A percentile compares a stretch with the other conserved stretches of the same genome.
These are phyloP conservation scores for Helicoverpa assulta DNA, from an alignment of 2,888 invertebrate genomes.

Conservation along the genomic window DNA sequence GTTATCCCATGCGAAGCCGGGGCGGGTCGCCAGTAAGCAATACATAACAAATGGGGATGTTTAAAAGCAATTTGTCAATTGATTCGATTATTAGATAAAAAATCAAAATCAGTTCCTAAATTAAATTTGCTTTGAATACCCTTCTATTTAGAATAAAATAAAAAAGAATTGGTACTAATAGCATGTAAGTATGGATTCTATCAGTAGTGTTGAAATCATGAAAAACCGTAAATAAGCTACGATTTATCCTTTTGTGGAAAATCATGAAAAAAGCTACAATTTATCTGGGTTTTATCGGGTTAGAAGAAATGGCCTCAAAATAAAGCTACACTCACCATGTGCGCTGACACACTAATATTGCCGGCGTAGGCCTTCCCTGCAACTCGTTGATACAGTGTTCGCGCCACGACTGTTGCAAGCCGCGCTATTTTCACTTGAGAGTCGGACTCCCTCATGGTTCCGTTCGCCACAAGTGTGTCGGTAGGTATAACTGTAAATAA, in stretches of 20 bases:
- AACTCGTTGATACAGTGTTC: slow-evolving; percentile 91
- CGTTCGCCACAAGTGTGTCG: slow-evolving; percentile 75
- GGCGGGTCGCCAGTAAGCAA: neutral
- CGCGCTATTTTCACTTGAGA: slow-evolving; percentile 92
- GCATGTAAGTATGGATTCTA: too few relatives aligned
- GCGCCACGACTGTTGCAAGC: slow-evolving; percentile 92
- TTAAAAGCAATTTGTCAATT: neutral
- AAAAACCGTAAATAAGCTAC: too few relatives aligned
- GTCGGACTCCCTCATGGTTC: slow-evolving; percentile 83
- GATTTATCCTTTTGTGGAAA: too few relatives aligned
- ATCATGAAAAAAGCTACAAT: too few relatives aligned
- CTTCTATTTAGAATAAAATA: neutral
- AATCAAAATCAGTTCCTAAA: neutral
- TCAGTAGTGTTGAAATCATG: too few relatives aligned
- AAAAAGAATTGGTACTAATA: too few relatives aligned
- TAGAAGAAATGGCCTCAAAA: neutral
- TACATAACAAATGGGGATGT: neutral
- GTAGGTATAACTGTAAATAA: slow-evolving; percentile 79
- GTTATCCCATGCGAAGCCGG: too few relatives aligned
- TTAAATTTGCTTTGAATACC: neutral
- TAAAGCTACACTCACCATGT: slow-evolving; percentile 74
- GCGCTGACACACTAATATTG: slow-evolving; percentile 78
- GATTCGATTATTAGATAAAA: too few relatives aligned
- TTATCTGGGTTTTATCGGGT: too few relatives aligned
- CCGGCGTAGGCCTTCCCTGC: slow-evolving; percentile 85